A percentile compares a stretch with the other conserved stretches of the same genome.
phyloP scores from a whole-genome alignment of 2,113 vertebrate genomes.

The Hippoglossus stenolepis region DNA sequence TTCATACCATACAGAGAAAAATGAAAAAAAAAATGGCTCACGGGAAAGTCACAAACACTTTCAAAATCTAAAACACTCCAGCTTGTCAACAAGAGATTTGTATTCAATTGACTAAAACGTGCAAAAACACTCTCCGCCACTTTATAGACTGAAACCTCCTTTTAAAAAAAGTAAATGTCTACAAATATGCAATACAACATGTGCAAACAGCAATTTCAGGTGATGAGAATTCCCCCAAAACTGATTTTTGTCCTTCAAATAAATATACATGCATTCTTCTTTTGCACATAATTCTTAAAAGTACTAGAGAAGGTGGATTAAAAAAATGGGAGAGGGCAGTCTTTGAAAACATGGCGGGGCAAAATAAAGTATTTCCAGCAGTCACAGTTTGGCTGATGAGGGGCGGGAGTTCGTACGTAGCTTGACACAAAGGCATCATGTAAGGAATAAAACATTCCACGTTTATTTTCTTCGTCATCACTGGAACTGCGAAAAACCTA shows the following conservation, averaged over 20 bases:
- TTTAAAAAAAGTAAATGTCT: slow-evolving; percentile 25
- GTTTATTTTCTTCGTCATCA: slow-evolving; percentile 48
- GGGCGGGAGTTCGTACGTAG: slow-evolving; percentile 7
- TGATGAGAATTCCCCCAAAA: slow-evolving; percentile 24
- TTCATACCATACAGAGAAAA: neutral
- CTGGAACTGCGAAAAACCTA: slow-evolving; percentile 56
- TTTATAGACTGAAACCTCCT: slow-evolving; percentile 15
- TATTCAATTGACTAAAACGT: slow-evolving; percentile 51
- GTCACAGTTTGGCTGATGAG: slow-evolving; percentile 40
- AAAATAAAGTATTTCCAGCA: slow-evolving; percentile 42
- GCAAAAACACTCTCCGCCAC: slow-evolving; percentile 17
- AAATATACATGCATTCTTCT: slow-evolving; percentile 68
- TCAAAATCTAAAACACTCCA: slow-evolving; percentile 7
- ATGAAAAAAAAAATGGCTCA: slow-evolving; percentile 1
- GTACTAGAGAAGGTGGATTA: slow-evolving; percentile 34
- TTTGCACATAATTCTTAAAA: slow-evolving; percentile 48
- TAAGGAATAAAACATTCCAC: slow-evolving; percentile 60
- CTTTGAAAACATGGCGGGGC: slow-evolving; percentile 31
- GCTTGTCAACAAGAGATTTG: slow-evolving; percentile 11
- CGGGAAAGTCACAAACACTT: neutral
- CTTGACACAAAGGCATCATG: slow-evolving; percentile 50
- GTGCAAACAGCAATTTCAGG: slow-evolving; percentile 65
- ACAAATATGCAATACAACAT: slow-evolving; percentile 46
- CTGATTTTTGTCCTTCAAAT: slow-evolving; percentile 60
- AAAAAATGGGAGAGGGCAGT: slow-evolving; percentile 8